Conservation (phyloP, 2,888 invertebrate species). For the Drosophila peninsularis region DNA sequence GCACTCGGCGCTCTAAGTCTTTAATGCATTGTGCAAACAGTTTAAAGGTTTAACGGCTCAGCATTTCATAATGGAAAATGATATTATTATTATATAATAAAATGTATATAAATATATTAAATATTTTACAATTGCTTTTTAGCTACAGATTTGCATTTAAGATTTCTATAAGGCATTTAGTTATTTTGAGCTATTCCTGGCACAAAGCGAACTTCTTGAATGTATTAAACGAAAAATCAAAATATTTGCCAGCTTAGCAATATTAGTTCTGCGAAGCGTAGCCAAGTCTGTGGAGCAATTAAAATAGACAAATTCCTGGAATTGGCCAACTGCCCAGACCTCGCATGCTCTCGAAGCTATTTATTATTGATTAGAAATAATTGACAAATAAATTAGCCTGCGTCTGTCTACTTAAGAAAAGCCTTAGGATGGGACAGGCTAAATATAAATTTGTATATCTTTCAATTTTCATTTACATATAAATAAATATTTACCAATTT, state of each 20-base stretch:
- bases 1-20: background rate
- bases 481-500: no score
- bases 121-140: background rate
- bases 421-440: rapidly evolving
- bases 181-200: background rate
- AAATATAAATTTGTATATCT: background rate
- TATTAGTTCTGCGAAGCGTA: background rate
- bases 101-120: background rate
- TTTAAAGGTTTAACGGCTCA: background rate
- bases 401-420: no score
- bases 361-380: background rate
- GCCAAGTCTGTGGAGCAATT: background rate
- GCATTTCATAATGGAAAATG: background rate
- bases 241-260: background rate
- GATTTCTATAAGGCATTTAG: no score
- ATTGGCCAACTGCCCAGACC: background rate
- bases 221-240: background rate
- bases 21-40: constrained; percentile 3
- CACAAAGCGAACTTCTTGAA: background rate
- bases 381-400: background rate
- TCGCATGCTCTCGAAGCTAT: background rate
- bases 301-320: background rate
- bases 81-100: background rate
- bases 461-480: background rate
- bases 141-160: background rate